Percentiles rank a stretch among this genome's conserved stretches.
Evolutionary conservation across 2,888 invertebrate genomes (phyloP).

Genomic region (Mesoligia furuncula): DNA sequence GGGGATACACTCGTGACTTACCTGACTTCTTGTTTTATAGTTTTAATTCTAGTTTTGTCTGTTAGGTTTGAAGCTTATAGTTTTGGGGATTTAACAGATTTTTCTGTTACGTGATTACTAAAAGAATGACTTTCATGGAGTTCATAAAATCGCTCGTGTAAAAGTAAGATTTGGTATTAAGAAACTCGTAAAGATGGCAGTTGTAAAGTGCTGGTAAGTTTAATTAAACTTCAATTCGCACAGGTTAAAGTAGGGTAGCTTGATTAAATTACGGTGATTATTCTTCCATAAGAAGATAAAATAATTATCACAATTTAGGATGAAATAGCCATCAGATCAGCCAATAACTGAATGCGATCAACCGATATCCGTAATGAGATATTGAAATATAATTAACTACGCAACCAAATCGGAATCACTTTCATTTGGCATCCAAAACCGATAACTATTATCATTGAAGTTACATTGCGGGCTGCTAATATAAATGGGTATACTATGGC

Average conservation of each 20-base stretch:
- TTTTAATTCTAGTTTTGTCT: constrained; percentile 34
- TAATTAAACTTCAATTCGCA: constrained; percentile 28
- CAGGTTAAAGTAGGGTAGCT: constrained; percentile 3
- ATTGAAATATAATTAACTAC: constrained; percentile 50
- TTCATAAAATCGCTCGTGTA: not conserved
- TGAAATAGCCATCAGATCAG: not conserved
- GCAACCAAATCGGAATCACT: constrained; percentile 21
- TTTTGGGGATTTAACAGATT: constrained; percentile 6
- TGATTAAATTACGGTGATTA: constrained; percentile 6
- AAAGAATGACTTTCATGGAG: not conserved
- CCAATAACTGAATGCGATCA: constrained; percentile 32
- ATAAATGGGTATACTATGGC: constrained; percentile 39
- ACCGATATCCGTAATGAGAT: constrained; percentile 40
- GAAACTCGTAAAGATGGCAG: constrained; percentile 32
- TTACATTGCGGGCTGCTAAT: constrained; percentile 52
- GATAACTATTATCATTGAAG: constrained; percentile 51
- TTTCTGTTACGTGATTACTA: not conserved
- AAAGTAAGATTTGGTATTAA: constrained; percentile 17
- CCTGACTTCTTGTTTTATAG: constrained; percentile 49
- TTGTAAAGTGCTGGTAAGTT: constrained; percentile 28
- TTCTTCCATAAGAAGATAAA: constrained; percentile 15
- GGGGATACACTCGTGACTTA: constrained; percentile 44
- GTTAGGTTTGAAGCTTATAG: not conserved
- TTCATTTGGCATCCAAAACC: constrained; percentile 55
- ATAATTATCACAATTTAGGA: constrained; percentile 11